A percentile compares a stretch with the other conserved stretches of the same genome.
Evolutionary conservation across 2,113 vertebrate species (phyloP).

Genomic region (Platysternon megacephalum): DNA sequence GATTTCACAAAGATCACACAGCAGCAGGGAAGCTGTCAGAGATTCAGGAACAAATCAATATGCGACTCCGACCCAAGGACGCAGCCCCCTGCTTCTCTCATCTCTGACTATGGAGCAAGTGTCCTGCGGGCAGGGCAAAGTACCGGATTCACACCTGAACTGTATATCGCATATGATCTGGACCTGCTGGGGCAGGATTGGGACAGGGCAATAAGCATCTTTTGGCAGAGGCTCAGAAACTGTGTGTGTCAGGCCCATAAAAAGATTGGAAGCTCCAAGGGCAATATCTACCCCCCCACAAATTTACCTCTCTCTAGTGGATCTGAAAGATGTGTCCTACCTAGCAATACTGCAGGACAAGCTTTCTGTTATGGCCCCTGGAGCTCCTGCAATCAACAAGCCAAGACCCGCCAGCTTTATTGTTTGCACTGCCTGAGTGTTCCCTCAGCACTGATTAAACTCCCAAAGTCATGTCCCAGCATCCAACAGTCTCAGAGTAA

Average conservation of each 20-base stretch:
- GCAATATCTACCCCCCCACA: background rate
- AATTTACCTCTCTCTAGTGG: rapidly evolving
- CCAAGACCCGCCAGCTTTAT: background rate
- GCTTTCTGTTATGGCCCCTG: no score
- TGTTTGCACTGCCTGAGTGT: background rate
- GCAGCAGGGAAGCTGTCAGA: background rate
- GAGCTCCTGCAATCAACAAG: background rate
- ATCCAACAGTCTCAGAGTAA: no score
- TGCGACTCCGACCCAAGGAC: background rate
- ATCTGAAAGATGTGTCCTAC: background rate
- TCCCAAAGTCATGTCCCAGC: background rate
- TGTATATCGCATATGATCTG: background rate
- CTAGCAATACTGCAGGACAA: background rate
- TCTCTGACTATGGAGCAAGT: background rate
- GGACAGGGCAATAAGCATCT: background rate
- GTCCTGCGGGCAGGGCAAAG: background rate
- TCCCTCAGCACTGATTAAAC: background rate
- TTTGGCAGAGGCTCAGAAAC: background rate
- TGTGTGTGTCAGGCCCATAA: background rate
- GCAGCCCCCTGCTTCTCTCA: background rate
- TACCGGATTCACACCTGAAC: background rate
- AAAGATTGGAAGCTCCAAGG: background rate
- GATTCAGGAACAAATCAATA: background rate
- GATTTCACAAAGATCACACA: background rate
- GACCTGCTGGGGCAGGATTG: background rate